These are phyloP conservation scores for Notarius lentiginosus DNA, from an alignment of 2,113 vertebrate genomes.

Conservation along the genomic window DNA sequence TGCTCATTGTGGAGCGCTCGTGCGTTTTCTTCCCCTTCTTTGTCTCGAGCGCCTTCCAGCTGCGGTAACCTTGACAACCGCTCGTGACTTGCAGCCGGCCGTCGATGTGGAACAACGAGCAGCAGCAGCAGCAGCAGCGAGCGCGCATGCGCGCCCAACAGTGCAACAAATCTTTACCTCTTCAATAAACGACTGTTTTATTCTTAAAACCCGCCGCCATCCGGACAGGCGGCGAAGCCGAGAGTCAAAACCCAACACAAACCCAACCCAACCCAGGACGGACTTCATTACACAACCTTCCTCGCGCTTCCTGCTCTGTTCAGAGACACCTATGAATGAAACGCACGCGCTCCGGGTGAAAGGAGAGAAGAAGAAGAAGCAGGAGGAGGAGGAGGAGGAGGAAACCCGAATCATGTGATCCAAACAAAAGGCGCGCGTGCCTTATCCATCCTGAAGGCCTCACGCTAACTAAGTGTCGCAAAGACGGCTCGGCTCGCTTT, in stretches of 20 bases:
- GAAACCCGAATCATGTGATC: not conserved
- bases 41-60: constrained; percentile 51
- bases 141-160: not conserved
- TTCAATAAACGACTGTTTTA: not conserved
- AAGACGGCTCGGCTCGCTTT: not conserved
- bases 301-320: not conserved
- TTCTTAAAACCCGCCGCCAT: too few species aligned
- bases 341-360: not conserved
- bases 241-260: too few species aligned
- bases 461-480: not conserved
- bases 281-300: too few species aligned
- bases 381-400: too few species aligned
- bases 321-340: not conserved
- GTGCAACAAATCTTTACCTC: not conserved
- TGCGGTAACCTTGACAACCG: constrained; percentile 72
- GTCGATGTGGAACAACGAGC: not conserved
- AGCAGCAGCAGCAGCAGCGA: not conserved
- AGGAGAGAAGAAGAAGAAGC: too few species aligned
- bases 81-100: constrained; percentile 45
- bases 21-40: not conserved
- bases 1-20: not conserved
- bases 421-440: not conserved
- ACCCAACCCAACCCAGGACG: too few species aligned
- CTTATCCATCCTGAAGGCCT: not conserved
- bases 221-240: not conserved